Evolutionary conservation across 2,797 vertebrate species (phyloP).

Genomic region (Aulostomus chinensis): DNA sequence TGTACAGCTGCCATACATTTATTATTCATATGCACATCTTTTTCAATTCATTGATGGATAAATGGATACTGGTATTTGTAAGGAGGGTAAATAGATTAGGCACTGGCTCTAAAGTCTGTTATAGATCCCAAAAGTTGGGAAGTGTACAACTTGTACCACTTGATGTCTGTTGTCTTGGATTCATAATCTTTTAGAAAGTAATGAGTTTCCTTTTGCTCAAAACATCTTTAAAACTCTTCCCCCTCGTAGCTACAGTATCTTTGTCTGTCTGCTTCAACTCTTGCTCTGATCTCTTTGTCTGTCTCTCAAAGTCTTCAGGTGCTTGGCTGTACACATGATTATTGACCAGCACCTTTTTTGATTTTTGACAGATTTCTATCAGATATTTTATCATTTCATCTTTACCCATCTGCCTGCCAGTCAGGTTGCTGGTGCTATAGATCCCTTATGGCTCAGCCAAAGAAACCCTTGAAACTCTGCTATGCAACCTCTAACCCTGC

Average conservation of each 20-base stretch:
- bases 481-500: constrained; percentile 61
- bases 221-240: no score
- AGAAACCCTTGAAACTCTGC: constrained; percentile 63
- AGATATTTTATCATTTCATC: constrained; percentile 61
- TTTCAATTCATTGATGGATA: constrained; percentile 51
- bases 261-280: background rate
- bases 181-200: no score
- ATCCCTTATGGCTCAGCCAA: constrained; percentile 63
- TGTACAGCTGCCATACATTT: constrained; percentile 75
- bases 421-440: constrained; percentile 62
- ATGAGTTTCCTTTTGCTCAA: no score
- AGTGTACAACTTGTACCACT: no score
- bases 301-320: constrained; percentile 31
- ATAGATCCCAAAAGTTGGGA: background rate
- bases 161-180: no score
- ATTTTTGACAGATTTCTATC: constrained; percentile 55
- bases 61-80: constrained; percentile 53
- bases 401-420: constrained; percentile 62
- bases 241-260: no score
- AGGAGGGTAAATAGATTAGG: constrained; percentile 45
- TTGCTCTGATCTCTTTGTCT: no score
- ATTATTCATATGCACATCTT: constrained; percentile 77
- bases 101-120: background rate
- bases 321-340: constrained; percentile 41
- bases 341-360: constrained; percentile 52